Conservation (phyloP, 2,888 invertebrate species). For the Acleris holmiana region DNA sequence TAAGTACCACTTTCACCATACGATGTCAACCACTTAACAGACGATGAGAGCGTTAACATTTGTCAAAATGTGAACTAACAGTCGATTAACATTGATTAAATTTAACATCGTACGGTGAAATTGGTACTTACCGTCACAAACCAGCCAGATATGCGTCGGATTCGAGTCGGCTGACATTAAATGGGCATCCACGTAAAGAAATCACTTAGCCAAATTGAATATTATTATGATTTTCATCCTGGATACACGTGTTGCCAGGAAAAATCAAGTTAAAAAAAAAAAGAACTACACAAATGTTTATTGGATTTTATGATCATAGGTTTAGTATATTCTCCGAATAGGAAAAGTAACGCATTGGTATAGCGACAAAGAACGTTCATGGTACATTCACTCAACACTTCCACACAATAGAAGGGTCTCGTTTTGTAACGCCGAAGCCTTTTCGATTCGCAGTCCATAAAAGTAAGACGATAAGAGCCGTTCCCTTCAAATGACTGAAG, state of each 20-base stretch:
- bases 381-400: slow-evolving; percentile 70
- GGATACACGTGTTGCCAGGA: slow-evolving; percentile 8
- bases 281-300: slow-evolving; percentile 32
- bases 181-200: slow-evolving; percentile 31
- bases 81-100: too few species aligned
- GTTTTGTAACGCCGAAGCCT: slow-evolving; percentile 73
- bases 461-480: slow-evolving; percentile 78
- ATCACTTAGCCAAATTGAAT: slow-evolving; percentile 37
- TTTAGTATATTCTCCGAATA: slow-evolving; percentile 49
- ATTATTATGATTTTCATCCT: slow-evolving; percentile 32
- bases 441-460: slow-evolving; percentile 78
- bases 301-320: slow-evolving; percentile 48
- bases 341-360: slow-evolving; percentile 56
- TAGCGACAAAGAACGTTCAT: slow-evolving; percentile 65
- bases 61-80: too few species aligned
- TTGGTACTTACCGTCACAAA: background rate
- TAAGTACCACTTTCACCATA: too few species aligned
- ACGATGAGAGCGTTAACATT: too few species aligned
- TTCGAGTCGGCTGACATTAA: slow-evolving; percentile 15
- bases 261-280: slow-evolving; percentile 24
- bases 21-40: too few species aligned
- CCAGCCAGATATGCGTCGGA: slow-evolving; percentile 4
- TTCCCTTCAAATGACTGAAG: slow-evolving; percentile 74
- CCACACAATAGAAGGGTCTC: slow-evolving; percentile 75
- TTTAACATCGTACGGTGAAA: too few species aligned